phyloP scores from a whole-genome alignment of 2,888 invertebrate genomes.

The Cabera pusaria region DNA sequence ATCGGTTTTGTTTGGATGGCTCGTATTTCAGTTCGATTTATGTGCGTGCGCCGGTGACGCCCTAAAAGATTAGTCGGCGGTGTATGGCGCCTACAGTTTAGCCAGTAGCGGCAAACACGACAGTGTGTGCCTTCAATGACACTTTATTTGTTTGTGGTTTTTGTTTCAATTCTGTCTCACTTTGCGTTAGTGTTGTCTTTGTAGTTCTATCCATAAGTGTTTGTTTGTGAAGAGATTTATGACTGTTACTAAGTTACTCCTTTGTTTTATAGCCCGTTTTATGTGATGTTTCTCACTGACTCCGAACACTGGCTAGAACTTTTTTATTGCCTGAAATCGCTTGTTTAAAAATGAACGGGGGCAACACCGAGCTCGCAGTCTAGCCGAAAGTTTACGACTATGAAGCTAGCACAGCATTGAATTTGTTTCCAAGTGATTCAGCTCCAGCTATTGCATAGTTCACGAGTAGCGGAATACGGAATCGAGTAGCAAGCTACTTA shows the following conservation, averaged over 20 bases:
- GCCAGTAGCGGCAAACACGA: slow-evolving; percentile 32
- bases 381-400: slow-evolving; percentile 61
- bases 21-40: slow-evolving; percentile 74
- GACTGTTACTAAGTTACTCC: slow-evolving; percentile 14
- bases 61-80: slow-evolving; percentile 72
- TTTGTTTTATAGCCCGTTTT: slow-evolving; percentile 19
- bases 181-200: slow-evolving; percentile 24
- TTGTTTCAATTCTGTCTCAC: slow-evolving; percentile 22
- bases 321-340: slow-evolving; percentile 54
- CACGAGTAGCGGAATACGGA: slow-evolving; percentile 56
- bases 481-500: slow-evolving; percentile 27
- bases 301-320: slow-evolving; percentile 11
- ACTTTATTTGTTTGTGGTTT: slow-evolving; percentile 30
- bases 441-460: slow-evolving; percentile 59
- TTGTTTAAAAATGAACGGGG: slow-evolving; percentile 65
- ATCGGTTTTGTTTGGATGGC: slow-evolving; percentile 55
- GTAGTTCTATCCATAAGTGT: slow-evolving; percentile 20
- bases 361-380: slow-evolving; percentile 58
- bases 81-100: slow-evolving; percentile 13
- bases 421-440: slow-evolving; percentile 65
- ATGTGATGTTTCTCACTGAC: slow-evolving; percentile 21
- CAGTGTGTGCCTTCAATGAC: slow-evolving; percentile 27
- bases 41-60: slow-evolving; percentile 78
- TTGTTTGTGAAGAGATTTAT: slow-evolving; percentile 23
- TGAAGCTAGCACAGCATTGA: slow-evolving; percentile 57